Base-by-base conservation (phyloP, 2,113 vertebrate genomes). In the Nothocercus nigrocapillus region DNA sequence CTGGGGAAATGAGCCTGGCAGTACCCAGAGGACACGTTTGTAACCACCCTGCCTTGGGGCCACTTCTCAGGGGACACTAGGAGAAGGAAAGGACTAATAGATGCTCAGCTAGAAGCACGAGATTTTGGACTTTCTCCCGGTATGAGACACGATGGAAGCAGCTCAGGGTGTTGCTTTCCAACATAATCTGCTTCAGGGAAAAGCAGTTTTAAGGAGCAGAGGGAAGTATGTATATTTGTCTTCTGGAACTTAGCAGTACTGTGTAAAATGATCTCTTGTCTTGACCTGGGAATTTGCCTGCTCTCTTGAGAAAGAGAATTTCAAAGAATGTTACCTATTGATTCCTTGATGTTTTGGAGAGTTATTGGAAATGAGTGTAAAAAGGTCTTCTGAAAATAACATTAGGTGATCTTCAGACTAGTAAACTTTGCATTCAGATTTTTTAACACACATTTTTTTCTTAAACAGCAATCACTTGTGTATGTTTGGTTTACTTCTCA, bases 161-260 rank as follows among this genome's bases (percentile, higher is more conserved):
- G 73, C 82, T 75, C 51, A 36, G 80, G 66, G 30, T 40, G 61
- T 62, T 49, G 51, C 75, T 56, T 61, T 62, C 28, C 58, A 34
- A 53, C 1, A 0, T 20, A 7, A 80, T 84, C 42, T 14, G n/a
- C 47, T 72, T n/a, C 19, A 25, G 34, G 68, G 86, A 77, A 56
- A 54, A 7, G 47, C 22, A 18, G 11, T 21, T 89, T 62, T 9
- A 21, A 54, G 36, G 56, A 80, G 68, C 12, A 32, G 24, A 53
- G n/a, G 59, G 67, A 93, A 54, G 82, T 49, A 21, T 4, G 15
- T 7, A 25, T 30, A 40, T 2, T 85, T 83, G 66, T 51, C 53
- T 86, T 73, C 58, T 95, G 98, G 97, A 98, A 97, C 97, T 98
- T 98, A 97, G 97, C 97, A 63, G 64, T 92, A 93, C 98, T 97